Percentiles rank a stretch among this genome's conserved stretches.
These are phyloP conservation scores for Aramus guarauna DNA, from an alignment of 2,113 vertebrate genomes.

Conservation along the genomic window DNA sequence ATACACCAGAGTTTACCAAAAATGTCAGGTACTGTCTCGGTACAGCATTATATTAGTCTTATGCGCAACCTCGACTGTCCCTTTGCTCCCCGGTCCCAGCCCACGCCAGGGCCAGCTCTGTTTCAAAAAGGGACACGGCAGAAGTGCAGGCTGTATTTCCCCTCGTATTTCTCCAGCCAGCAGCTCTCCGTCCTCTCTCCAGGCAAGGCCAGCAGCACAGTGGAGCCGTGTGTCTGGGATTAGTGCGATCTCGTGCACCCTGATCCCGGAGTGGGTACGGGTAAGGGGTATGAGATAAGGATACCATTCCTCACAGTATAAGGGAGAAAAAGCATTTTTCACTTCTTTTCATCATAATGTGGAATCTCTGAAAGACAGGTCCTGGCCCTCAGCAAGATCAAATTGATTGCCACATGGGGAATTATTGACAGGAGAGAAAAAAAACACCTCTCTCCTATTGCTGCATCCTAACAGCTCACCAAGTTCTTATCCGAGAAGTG, in stretches of 20 bases:
- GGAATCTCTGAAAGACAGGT: background rate
- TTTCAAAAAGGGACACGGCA: background rate
- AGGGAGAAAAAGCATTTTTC: background rate
- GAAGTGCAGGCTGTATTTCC: background rate
- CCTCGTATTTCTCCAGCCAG: background rate
- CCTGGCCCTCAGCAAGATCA: background rate
- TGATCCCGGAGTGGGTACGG: background rate
- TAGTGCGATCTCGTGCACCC: background rate
- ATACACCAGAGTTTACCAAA: background rate
- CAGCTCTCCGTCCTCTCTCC: background rate
- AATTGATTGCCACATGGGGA: background rate
- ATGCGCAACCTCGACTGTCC: background rate
- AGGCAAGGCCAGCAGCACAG: background rate
- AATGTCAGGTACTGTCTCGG: background rate
- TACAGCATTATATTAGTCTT: background rate
- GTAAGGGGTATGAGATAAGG: background rate
- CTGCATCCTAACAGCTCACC: background rate
- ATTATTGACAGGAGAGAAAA: slow-evolving; percentile 3
- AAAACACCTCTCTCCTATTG: background rate
- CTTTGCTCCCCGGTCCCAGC: background rate
- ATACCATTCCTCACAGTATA: background rate
- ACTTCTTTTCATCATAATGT: background rate
- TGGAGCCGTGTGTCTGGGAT: background rate
- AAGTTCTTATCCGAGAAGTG: background rate
- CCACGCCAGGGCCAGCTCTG: background rate